phyloP scores from a whole-genome alignment of 1,140 invertebrate genomes.

The Lepidurus couesii region DNA sequence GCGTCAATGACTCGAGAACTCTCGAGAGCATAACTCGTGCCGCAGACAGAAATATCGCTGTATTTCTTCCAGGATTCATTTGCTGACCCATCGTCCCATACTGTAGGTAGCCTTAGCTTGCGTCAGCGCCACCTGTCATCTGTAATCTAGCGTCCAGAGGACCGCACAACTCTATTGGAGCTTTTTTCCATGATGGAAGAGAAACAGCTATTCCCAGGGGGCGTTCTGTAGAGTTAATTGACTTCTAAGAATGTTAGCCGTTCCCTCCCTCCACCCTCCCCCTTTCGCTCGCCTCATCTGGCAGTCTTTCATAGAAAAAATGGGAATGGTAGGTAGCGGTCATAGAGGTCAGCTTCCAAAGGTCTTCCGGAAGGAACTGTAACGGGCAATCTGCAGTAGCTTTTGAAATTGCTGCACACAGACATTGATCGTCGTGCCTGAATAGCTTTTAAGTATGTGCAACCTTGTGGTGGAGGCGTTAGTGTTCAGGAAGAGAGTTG shows the following conservation, averaged over 20 bases:
- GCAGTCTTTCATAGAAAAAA: neutral
- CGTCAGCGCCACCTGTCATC: constrained; percentile 8
- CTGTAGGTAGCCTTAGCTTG: neutral
- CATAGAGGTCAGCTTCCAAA: no score
- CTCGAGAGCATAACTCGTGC: neutral
- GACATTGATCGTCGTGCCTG: no score
- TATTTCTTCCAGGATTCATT: neutral
- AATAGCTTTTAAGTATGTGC: no score
- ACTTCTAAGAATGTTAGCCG: neutral
- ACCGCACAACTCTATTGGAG: neutral
- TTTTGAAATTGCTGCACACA: no score
- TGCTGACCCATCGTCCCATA: neutral
- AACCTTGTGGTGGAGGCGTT: no score
- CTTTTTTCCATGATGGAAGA: neutral
- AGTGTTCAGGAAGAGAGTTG: neutral
- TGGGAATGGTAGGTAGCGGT: no score
- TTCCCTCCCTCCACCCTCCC: neutral
- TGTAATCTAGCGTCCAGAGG: neutral
- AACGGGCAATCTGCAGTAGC: no score
- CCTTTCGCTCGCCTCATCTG: neutral
- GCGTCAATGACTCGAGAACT: neutral
- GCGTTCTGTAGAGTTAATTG: neutral
- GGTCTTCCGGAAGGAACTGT: no score
- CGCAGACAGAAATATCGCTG: neutral
- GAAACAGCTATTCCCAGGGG: neutral